Percentiles rank a stretch among this genome's conserved stretches.
phyloP scores from a whole-genome alignment of 2,888 invertebrate genomes.

The Phania funesta region DNA sequence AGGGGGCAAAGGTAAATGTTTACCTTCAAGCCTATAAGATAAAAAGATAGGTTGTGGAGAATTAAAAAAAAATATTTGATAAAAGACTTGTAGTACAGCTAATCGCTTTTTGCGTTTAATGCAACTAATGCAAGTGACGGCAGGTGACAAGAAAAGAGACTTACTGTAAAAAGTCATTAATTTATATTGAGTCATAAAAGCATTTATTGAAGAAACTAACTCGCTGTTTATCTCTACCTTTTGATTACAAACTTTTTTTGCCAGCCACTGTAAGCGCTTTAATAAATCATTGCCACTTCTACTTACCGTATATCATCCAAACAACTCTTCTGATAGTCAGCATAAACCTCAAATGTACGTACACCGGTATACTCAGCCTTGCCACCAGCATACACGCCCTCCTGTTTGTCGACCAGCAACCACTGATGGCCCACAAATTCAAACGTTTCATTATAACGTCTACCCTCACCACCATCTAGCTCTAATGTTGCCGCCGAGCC shows the following conservation, averaged over 20 bases:
- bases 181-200: background rate
- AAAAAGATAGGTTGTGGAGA: conserved; percentile 11
- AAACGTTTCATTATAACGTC: conserved; percentile 95
- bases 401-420: conserved; percentile 95
- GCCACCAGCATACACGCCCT: conserved; percentile 97
- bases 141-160: background rate
- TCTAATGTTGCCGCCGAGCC: conserved; percentile 96
- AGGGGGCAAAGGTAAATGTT: conserved; percentile 95
- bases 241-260: background rate
- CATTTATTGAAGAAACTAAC: too few relatives aligned
- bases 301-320: conserved; percentile 83
- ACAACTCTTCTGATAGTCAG: conserved; percentile 95
- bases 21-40: conserved; percentile 89
- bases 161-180: background rate
- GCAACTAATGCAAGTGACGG: background rate
- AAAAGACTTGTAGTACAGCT: background rate
- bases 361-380: conserved; percentile 97
- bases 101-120: background rate
- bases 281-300: background rate
- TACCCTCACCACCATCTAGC: conserved; percentile 96
- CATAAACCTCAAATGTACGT: conserved; percentile 95
- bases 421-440: conserved; percentile 94
- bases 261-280: background rate
- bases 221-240: too few relatives aligned
- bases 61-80: background rate